These are phyloP conservation scores for Leptinotarsa lineolata DNA, from an alignment of 1,140 invertebrate genomes.

Conservation along the genomic window DNA sequence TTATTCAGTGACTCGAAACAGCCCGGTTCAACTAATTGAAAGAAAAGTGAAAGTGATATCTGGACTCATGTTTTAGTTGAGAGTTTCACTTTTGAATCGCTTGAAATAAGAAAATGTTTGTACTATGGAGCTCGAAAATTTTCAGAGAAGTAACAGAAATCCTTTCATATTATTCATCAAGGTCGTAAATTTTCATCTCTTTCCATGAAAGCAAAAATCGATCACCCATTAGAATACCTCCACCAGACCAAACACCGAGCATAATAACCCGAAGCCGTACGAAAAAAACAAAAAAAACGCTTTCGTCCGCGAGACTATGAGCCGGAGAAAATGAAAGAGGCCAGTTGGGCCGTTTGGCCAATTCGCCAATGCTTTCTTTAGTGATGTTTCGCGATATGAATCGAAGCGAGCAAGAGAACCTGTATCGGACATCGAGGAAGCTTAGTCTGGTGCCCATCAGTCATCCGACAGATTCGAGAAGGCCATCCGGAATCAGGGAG, in stretches of 20 bases:
- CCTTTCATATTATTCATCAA: too few relatives aligned
- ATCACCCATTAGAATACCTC: not conserved
- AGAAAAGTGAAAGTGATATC: too few relatives aligned
- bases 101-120: too few relatives aligned
- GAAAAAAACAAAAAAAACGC: not conserved
- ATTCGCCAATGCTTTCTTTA: conserved; percentile 50
- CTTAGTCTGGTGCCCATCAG: conserved; percentile 57
- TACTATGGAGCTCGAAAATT: too few relatives aligned
- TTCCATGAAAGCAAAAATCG: not conserved
- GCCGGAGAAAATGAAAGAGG: conserved; percentile 11
- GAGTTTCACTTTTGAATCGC: too few relatives aligned
- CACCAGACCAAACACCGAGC: not conserved
- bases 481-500: conserved; percentile 20
- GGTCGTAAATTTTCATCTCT: not conserved
- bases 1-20: too few relatives aligned
- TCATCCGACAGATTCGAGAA: conserved; percentile 39
- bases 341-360: conserved; percentile 30
- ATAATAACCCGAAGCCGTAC: not conserved
- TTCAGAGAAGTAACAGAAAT: too few relatives aligned
- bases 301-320: not conserved
- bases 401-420: conserved; percentile 65
- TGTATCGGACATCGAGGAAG: conserved; percentile 65
- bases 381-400: conserved; percentile 62
- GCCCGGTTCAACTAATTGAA: too few relatives aligned
- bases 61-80: too few relatives aligned